Evolutionary conservation across 2,113 vertebrate genomes (phyloP).

Genomic region (Spilogale gracilis): DNA sequence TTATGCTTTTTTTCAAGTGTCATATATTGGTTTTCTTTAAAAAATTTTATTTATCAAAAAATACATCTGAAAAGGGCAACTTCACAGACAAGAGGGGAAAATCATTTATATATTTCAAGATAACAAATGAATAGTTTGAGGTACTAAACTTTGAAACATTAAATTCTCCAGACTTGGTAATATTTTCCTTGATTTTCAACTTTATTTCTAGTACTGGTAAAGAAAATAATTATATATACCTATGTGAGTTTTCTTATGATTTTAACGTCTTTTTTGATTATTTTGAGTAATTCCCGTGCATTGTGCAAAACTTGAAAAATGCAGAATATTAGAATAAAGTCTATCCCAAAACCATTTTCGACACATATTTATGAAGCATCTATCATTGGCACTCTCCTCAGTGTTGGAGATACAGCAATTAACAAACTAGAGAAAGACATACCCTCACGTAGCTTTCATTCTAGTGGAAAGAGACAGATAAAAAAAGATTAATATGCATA

Average conservation of each 20-base stretch:
- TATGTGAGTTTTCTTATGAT: neutral
- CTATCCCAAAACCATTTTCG: neutral
- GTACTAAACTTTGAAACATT: neutral
- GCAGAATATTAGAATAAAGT: neutral
- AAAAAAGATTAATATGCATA: neutral
- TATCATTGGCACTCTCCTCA: neutral
- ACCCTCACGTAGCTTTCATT: neutral
- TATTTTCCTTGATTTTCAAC: neutral
- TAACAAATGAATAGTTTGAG: neutral
- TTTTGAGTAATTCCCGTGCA: neutral
- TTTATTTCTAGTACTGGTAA: neutral
- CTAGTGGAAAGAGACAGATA: neutral
- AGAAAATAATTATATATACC: neutral
- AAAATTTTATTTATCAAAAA: slow-evolving; percentile 13
- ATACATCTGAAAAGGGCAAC: neutral
- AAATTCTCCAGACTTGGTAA: neutral
- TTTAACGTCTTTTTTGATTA: neutral
- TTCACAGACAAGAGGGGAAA: neutral
- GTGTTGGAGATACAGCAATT: neutral
- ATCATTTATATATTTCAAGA: neutral
- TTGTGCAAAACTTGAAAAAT: slow-evolving; percentile 22
- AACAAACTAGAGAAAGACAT: neutral
- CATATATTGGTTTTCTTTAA: neutral
- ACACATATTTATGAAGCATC: neutral
- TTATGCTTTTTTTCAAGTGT: neutral